Evolutionary conservation across 2,888 invertebrate genomes (phyloP), one percentile per base, ranked within the genome.

Genomic region (Chymomyza caudatula): DNA sequence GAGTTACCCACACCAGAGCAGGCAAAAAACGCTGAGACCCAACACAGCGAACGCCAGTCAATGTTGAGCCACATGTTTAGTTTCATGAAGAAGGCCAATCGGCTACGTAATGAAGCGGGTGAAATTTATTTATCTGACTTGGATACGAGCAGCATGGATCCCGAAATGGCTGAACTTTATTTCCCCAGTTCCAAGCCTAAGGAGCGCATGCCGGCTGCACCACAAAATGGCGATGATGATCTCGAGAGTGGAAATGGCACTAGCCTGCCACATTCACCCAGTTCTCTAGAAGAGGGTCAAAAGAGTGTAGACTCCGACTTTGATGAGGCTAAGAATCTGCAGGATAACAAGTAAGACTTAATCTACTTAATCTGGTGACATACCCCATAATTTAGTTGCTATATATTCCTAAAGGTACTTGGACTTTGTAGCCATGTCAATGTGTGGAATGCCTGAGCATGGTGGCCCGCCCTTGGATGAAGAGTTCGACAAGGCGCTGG

Each of bases 161-260:
- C 97, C n/a, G 96, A 98, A 90, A 94, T 96, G 73, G 94, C 96
- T 75, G 94, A 96, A 87, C 92, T 98, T 84, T 96, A 98, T 92
- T 94, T 98, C 91, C 94, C 96, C 82, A 90, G 93, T 15, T 77
- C 83, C 3, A 65, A 64, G 49, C 47, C 75, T 13, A 84, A 86
- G 63, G 81, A 77, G 15, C n/a, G 66, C 0, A 72, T 69, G 53
- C 62, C 56, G 11, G 60, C 57, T 44, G 55, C 25, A 43, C 5
- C 54, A 19, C 65, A 67, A 6, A 71, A 52, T 22, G 74, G 95
- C 69, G 97, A 98, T 78, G 97, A 97, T 89, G 98, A 98, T 92
- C 95, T 95, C 76, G 98, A 98, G 91, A 98, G 98, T 69, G 98
- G 98, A 72, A 97, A 97, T 90, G 98, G 98, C 49, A 96, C 97